Base-by-base conservation (phyloP, 2,888 invertebrate species). In the Allacma fusca region DNA sequence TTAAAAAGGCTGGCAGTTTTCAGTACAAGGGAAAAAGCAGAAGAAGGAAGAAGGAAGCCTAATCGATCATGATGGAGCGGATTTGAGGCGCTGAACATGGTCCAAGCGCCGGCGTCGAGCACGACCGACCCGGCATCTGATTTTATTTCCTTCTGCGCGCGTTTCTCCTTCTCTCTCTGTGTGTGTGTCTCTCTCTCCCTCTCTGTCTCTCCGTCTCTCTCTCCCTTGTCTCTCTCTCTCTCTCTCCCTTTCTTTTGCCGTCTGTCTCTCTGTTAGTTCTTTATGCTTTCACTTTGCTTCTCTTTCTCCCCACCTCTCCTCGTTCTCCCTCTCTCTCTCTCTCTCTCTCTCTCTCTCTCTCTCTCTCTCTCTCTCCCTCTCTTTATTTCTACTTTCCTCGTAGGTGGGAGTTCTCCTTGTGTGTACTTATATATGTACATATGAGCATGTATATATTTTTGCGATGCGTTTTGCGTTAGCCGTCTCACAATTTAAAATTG, bases 61-160 rank as follows among this genome's bases (percentile, higher is more conserved):
- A 84, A 84, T 84, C 83, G 83, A 84, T 84, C 83, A 82, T 84
- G 83, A 83, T 83, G 83, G 80, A 84, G 81, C 78, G 77, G 79
- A 62, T 62, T 65, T 29, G 65, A 77, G 76, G 69, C 69, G 28
- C 65, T 75, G 75, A 65, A 74, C 40, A 64, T 29, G 23, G 77
- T 44, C 21, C 50, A 28, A 70, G 76, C 76, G 76, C 76, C 76
- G 76, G 76, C 76, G 76, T 76, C 40, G 43, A 69, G 9, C 29
- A 24, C 43, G 59, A 65, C 65, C 29, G 65, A 74, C 65, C 74
- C 74, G 74, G 74, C 28, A 74, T 73, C 64, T 23, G 40, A 64
- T 29, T 40, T 34, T 19, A 19, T 50, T 34, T 23, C 24, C 67
- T 19, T 26, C 65, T 44, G 64, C 26, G 64, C 64, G 44, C 75